Percentiles rank a stretch among this genome's conserved stretches.
These are phyloP conservation scores for Mesodorylaimus sp. DNA, from an alignment of 2,888 invertebrate species.

Conservation along the genomic window DNA sequence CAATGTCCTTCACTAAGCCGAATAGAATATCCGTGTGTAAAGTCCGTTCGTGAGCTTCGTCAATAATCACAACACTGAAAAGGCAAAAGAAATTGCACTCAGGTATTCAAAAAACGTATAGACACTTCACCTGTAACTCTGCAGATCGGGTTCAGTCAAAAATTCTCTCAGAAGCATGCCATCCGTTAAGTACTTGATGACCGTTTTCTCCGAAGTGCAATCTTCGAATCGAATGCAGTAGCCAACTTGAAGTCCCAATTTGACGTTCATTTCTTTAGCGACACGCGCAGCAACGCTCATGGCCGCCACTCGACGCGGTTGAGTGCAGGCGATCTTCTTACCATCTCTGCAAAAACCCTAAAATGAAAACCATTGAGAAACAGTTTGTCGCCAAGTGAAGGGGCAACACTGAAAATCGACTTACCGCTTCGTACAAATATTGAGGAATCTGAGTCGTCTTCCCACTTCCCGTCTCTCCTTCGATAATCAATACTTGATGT, in stretches of 20 bases:
- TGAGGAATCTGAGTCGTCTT: constrained; percentile 44
- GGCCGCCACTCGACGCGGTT: constrained; percentile 89
- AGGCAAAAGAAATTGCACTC: constrained; percentile 5
- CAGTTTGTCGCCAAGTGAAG: background rate
- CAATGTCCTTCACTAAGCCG: constrained; percentile 79
- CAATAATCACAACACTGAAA: constrained; percentile 84
- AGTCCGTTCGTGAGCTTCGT: constrained; percentile 96
- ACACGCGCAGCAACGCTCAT: constrained; percentile 99
- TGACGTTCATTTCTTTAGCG: constrained; percentile 88
- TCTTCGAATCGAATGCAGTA: constrained; percentile 89
- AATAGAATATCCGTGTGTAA: constrained; percentile 94
- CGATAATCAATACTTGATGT: constrained; percentile 29
- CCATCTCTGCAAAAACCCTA: constrained; percentile 41
- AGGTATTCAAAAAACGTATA: background rate
- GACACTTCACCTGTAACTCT: constrained; percentile 49
- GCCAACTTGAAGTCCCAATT: constrained; percentile 54
- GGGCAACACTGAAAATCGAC: constrained; percentile 15
- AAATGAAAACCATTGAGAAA: constrained; percentile 7
- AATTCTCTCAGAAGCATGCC: constrained; percentile 93
- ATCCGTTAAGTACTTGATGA: constrained; percentile 97
- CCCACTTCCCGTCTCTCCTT: constrained; percentile 50
- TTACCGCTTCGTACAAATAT: constrained; percentile 39
- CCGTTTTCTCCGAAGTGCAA: constrained; percentile 87
- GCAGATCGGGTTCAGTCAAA: constrained; percentile 83
- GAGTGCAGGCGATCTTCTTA: constrained; percentile 86